Conservation (phyloP, 2,888 invertebrate species). For the Alitta virens region DNA sequence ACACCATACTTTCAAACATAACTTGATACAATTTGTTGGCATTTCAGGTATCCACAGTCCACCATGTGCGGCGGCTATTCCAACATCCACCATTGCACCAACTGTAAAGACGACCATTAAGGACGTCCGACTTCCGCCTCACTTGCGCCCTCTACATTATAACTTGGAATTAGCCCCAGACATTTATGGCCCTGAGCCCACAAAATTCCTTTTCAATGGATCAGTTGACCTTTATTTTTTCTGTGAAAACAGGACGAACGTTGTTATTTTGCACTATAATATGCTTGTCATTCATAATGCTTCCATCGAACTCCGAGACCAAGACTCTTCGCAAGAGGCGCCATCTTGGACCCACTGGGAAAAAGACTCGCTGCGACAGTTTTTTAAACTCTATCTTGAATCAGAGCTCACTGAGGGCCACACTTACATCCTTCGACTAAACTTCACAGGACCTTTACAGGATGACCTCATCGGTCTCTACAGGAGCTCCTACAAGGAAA, state of each 20-base stretch:
- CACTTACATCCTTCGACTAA: conserved; percentile 65
- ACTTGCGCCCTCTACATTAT: neutral
- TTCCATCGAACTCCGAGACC: neutral
- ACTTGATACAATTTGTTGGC: too few species aligned
- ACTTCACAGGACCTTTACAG: conserved; percentile 24
- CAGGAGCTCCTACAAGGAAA: conserved; percentile 26
- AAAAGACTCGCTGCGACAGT: conserved; percentile 41
- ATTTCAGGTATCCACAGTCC: too few species aligned
- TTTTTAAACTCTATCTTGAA: conserved; percentile 63
- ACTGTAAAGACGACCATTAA: neutral
- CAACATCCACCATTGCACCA: neutral
- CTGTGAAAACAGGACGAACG: neutral
- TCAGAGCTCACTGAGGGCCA: conserved; percentile 64
- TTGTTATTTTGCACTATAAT: neutral
- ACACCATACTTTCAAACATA: too few species aligned
- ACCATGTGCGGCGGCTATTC: too few species aligned
- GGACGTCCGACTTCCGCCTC: neutral
- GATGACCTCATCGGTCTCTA: conserved; percentile 28
- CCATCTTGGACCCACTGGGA: conserved; percentile 23
- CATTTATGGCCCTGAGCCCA: neutral
- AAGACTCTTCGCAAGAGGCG: neutral
- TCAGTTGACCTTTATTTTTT: neutral
- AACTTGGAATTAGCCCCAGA: neutral
- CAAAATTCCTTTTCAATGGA: neutral
- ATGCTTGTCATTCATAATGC: neutral